Percentiles rank a stretch among this genome's conserved stretches.
phyloP scores from a whole-genome alignment of 2,888 invertebrate genomes.

The Pheosia tremula region DNA sequence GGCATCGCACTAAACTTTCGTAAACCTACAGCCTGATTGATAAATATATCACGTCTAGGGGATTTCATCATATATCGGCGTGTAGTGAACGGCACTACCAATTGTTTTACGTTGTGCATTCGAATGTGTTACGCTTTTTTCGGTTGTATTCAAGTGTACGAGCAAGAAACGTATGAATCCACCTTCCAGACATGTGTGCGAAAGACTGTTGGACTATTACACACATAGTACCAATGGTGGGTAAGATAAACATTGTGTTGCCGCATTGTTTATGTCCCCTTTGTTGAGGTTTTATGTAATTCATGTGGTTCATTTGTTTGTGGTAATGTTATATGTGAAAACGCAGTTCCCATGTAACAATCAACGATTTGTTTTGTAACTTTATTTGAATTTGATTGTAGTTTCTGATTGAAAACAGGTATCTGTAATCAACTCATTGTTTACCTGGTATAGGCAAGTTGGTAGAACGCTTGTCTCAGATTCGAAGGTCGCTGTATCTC shows the following conservation, averaged over 20 bases:
- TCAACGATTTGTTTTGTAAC: too few relatives aligned
- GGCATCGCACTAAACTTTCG: conserved; percentile 59
- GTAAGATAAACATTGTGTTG: conserved; percentile 1
- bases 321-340: conserved; percentile 2
- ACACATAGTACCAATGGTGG: conserved; percentile 1
- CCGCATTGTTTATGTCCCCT: conserved; percentile 4
- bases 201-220: neutral
- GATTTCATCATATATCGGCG: conserved; percentile 68
- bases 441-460: too few relatives aligned
- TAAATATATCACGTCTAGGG: conserved; percentile 69
- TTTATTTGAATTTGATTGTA: too few relatives aligned
- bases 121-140: conserved; percentile 54
- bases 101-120: conserved; percentile 53
- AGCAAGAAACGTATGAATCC: conserved; percentile 31
- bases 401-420: too few relatives aligned
- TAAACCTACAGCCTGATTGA: conserved; percentile 62
- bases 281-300: conserved; percentile 5
- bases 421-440: too few relatives aligned
- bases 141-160: conserved; percentile 34
- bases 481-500: too few relatives aligned
- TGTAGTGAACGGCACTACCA: conserved; percentile 49
- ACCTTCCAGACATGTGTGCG: neutral
- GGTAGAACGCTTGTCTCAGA: too few relatives aligned
- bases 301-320: conserved; percentile 2
- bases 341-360: neutral